phyloP scores from a whole-genome alignment of 2,797 vertebrate species.

The Perodicticus potto region DNA sequence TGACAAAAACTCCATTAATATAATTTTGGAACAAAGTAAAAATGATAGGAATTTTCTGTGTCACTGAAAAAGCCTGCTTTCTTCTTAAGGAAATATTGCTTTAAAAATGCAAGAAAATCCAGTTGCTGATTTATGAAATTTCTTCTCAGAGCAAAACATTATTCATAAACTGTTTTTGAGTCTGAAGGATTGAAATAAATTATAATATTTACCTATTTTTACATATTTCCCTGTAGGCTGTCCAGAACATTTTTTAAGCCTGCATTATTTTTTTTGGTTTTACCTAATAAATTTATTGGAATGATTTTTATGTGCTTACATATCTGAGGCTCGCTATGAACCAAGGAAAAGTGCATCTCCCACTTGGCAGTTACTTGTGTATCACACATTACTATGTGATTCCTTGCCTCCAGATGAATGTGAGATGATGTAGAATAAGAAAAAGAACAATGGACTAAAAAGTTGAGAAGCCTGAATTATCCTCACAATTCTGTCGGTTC shows the following conservation, averaged over 20 bases:
- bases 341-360: not conserved
- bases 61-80: constrained; percentile 79
- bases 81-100: constrained; percentile 66
- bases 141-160: not conserved
- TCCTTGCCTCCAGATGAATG: not conserved
- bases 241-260: not conserved
- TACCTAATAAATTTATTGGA: not conserved
- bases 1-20: constrained; percentile 79
- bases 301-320: not conserved
- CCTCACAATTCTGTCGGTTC: not conserved
- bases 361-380: not conserved
- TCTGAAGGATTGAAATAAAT: not conserved
- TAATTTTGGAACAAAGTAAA: constrained; percentile 77
- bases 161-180: constrained; percentile 29
- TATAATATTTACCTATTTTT: not conserved
- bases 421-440: not conserved
- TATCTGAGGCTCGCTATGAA: not conserved
- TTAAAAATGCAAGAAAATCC: constrained; percentile 23
- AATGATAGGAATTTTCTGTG: constrained; percentile 78
- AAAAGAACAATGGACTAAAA: not conserved
- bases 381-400: not conserved
- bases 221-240: not conserved
- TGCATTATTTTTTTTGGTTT: not conserved
- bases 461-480: not conserved
- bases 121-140: not conserved